Base-by-base conservation (phyloP, 2,888 invertebrate genomes). In the Coleophora flavipennella region DNA sequence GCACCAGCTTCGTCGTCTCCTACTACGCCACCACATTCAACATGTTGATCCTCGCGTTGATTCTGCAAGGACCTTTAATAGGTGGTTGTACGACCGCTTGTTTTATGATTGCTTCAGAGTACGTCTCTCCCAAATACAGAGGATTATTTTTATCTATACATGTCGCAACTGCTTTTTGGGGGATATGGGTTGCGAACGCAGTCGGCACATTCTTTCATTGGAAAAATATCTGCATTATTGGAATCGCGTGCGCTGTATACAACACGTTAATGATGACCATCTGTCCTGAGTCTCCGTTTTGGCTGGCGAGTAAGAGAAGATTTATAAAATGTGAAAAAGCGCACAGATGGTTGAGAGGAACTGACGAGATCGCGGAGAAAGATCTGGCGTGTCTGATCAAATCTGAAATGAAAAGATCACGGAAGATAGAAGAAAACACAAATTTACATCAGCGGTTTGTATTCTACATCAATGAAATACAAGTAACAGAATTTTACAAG, bases 11-110 rank as follows among this genome's bases (percentile, higher is more conserved):
- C n/a, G n/a, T n/a, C n/a, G n/a, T n/a, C 14, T 52, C 61, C 40
- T 62, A 57, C 43, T 51, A 38, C 35, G 60, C 63, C 35, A 45
- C 42, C 10, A 51, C 46, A 3, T 49, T 54, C 3, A 48, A 39
- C 2, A 50, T 59, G 13, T 50, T 68, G 11, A 36, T 67, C 13
- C 47, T 62, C 13, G 54, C 57, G 7, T 59, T 64, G 53, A 45
- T 65, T 9, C 42, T 65, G 13, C 56, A 57, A 48, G 60, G 66
- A 8, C 45, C 59, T 31, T 38, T 55, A 2, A 47, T 54, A 11
- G 55, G 46, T 3, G 8, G n/a, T n/a, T n/a, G n/a, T n/a, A n/a
- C 27, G n/a, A 35, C 40, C 3, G 27, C 36, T 1, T 13, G 25
- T 7, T 9, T 31, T 9, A 11, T 35, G 2, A 35, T 36, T 3